A percentile compares a stretch with the other conserved stretches of the same genome.
Evolutionary conservation across 2,113 vertebrate species (phyloP).

Genomic region (Anguilla japonica): DNA sequence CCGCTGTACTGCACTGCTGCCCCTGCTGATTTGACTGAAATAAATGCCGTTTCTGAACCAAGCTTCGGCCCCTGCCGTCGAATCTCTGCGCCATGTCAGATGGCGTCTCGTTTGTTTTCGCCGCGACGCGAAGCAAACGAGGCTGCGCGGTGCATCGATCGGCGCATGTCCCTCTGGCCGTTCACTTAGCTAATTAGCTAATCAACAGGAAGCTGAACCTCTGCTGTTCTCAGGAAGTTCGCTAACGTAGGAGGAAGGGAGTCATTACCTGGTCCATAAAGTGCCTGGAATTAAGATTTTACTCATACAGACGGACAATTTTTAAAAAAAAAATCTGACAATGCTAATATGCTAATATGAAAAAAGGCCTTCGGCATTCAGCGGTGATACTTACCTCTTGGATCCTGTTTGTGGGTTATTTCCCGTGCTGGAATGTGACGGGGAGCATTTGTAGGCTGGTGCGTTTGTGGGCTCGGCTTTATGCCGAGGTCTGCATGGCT

Average conservation of each 20-base stretch:
- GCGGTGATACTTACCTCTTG: too few species aligned
- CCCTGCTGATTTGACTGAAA: conserved; percentile 23
- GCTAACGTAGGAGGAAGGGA: neutral
- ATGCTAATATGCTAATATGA: too few species aligned
- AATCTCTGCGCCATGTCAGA: neutral
- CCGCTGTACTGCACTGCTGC: neutral
- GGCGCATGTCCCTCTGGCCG: conserved; percentile 1
- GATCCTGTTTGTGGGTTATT: neutral
- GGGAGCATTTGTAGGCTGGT: neutral
- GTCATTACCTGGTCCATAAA: neutral
- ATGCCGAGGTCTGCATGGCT: neutral
- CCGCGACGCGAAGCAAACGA: neutral
- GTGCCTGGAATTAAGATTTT: neutral
- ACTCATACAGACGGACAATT: too few species aligned
- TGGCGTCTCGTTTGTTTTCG: neutral
- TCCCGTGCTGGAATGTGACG: neutral
- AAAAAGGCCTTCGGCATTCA: too few species aligned
- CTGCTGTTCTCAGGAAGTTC: neutral
- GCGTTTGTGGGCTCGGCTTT: neutral
- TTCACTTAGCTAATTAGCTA: conserved; percentile 33
- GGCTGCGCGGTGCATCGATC: neutral
- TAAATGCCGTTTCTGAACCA: conserved; percentile 25
- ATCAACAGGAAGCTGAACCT: conserved; percentile 19
- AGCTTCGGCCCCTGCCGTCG: neutral
- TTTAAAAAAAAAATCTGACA: too few species aligned